Evolutionary conservation across 2,888 invertebrate genomes (phyloP).

Genomic region (Xylophagus ater): DNA sequence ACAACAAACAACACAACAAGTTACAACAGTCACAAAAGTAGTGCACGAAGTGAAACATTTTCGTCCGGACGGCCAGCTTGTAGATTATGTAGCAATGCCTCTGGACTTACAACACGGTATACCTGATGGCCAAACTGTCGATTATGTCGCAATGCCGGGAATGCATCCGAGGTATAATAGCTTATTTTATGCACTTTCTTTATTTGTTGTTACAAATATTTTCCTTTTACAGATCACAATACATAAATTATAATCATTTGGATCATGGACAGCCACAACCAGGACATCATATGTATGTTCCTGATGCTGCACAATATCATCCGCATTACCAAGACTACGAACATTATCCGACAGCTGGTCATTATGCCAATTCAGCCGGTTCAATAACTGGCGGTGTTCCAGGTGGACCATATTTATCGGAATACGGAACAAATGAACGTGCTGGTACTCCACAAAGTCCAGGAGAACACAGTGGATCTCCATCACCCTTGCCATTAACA

Average conservation of each 20-base stretch:
- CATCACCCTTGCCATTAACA: slow-evolving; percentile 41
- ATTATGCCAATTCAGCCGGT: slow-evolving; percentile 39
- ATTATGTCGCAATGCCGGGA: slow-evolving; percentile 44
- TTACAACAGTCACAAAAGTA: slow-evolving; percentile 59
- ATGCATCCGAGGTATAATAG: slow-evolving; percentile 20
- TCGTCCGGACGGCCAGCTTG: slow-evolving; percentile 42
- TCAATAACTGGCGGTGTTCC: slow-evolving; percentile 17
- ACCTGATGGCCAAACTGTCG: slow-evolving; percentile 43
- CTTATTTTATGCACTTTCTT: neutral
- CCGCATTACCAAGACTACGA: slow-evolving; percentile 48
- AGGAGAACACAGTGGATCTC: slow-evolving; percentile 46
- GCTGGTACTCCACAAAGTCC: slow-evolving; percentile 46
- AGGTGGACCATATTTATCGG: slow-evolving; percentile 32
- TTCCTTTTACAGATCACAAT: slow-evolving; percentile 30
- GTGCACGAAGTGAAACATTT: slow-evolving; percentile 52
- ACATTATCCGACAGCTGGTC: slow-evolving; percentile 40
- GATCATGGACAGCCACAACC: slow-evolving; percentile 22
- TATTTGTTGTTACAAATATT: slow-evolving; percentile 4
- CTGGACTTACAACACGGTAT: slow-evolving; percentile 43
- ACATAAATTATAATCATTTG: slow-evolving; percentile 39
- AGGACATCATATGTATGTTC: slow-evolving; percentile 19
- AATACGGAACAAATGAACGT: slow-evolving; percentile 35
- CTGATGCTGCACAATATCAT: slow-evolving; percentile 29
- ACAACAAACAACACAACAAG: slow-evolving; percentile 57
- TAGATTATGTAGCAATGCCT: slow-evolving; percentile 44